Evolutionary conservation across 2,113 vertebrate genomes (phyloP).

Genomic region (Salvelinus sp.): DNA sequence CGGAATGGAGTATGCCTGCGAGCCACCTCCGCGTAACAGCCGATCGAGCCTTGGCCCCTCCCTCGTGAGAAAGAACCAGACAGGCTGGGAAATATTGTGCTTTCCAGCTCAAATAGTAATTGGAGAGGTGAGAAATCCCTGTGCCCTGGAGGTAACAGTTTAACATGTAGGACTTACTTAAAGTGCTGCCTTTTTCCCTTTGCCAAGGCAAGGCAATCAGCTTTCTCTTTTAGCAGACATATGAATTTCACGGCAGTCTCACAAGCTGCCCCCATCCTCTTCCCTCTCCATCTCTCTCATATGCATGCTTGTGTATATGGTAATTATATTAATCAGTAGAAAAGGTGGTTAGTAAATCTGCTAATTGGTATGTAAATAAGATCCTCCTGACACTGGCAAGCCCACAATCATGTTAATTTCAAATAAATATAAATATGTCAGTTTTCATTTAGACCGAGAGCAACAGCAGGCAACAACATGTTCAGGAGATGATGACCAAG

Average conservation of each 20-base stretch:
- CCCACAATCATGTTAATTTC: conserved; percentile 55
- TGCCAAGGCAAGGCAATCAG: conserved; percentile 65
- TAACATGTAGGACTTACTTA: conserved; percentile 75
- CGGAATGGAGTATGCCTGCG: conserved; percentile 72
- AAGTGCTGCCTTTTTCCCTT: conserved; percentile 66
- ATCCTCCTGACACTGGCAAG: conserved; percentile 50
- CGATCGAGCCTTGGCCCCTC: conserved; percentile 58
- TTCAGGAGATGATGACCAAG: conserved; percentile 15
- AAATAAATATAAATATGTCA: conserved; percentile 62
- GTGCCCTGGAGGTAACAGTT: conserved; percentile 72
- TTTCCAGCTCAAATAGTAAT: conserved; percentile 74
- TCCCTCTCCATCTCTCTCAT: background rate
- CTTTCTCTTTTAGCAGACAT: conserved; percentile 44
- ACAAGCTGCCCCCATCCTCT: conserved; percentile 1
- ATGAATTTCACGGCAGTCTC: conserved; percentile 32
- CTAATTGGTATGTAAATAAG: conserved; percentile 67
- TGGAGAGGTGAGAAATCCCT: conserved; percentile 74
- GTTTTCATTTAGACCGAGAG: conserved; percentile 49
- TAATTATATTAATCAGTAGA: conserved; percentile 65
- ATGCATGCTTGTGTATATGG: conserved; percentile 45
- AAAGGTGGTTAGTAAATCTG: conserved; percentile 61
- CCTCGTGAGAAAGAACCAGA: conserved; percentile 54
- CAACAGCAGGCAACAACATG: conserved; percentile 30
- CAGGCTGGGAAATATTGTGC: conserved; percentile 70
- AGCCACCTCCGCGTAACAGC: conserved; percentile 65